Evolutionary conservation across 1,140 invertebrate genomes (phyloP).

Genomic region (Araneus ventricosus): DNA sequence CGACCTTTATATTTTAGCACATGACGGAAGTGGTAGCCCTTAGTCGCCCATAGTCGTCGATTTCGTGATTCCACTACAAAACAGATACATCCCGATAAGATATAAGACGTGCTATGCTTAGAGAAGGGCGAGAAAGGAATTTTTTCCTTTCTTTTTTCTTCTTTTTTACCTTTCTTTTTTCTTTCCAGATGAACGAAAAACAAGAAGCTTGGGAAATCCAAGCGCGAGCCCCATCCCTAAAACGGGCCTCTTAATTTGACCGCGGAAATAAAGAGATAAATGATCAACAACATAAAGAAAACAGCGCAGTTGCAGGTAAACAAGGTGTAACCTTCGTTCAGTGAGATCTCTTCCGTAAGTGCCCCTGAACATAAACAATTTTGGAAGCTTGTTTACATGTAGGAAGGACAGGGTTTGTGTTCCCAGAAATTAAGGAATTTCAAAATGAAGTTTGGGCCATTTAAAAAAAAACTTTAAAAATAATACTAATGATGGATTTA

Average conservation of each 20-base stretch:
- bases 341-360: not conserved
- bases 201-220: not conserved
- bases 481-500: too few relatives aligned
- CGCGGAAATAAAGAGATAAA: constrained; percentile 14
- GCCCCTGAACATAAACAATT: too few relatives aligned
- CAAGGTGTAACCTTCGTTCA: not conserved
- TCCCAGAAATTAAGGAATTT: too few relatives aligned
- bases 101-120: constrained; percentile 27
- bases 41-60: not conserved
- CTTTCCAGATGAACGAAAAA: constrained; percentile 45
- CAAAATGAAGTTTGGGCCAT: too few relatives aligned
- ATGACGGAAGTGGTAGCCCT: constrained; percentile 25
- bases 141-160: not conserved
- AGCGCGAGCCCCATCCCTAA: not conserved
- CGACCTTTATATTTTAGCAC: constrained; percentile 33
- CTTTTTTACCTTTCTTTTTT: too few relatives aligned
- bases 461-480: too few relatives aligned
- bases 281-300: not conserved
- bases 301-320: not conserved
- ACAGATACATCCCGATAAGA: constrained; percentile 27
- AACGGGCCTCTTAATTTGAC: constrained; percentile 8
- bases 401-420: too few relatives aligned
- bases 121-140: not conserved
- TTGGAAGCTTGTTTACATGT: too few relatives aligned
- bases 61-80: constrained; percentile 32